A percentile compares a stretch with the other conserved stretches of the same genome.
phyloP scores from a whole-genome alignment of 2,888 invertebrate species.

The Apamea monoglypha region DNA sequence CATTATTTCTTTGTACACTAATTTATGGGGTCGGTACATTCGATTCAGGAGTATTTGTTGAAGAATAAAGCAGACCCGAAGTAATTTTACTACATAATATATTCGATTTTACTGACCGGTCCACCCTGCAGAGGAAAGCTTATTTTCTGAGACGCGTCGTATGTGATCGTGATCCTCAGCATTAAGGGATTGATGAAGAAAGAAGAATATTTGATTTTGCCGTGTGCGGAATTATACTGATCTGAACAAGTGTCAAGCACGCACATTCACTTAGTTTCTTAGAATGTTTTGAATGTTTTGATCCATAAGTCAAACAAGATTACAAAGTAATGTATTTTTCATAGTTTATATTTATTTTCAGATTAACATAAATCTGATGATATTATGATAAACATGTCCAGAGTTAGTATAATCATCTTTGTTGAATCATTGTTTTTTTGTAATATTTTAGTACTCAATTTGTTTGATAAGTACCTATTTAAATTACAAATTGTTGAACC shows the following conservation, averaged over 20 bases:
- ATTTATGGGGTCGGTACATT: not conserved
- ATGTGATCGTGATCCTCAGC: no score
- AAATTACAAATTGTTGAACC: constrained; percentile 7
- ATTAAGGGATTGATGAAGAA: no score
- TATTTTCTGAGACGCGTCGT: no score
- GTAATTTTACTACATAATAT: not conserved
- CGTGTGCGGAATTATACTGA: not conserved
- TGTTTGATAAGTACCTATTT: not conserved
- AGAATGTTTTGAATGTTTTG: not conserved
- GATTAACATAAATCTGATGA: constrained; percentile 8
- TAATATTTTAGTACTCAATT: not conserved
- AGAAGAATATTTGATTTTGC: not conserved
- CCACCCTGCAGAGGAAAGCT: no score
- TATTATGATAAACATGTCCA: not conserved
- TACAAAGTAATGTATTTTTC: not conserved
- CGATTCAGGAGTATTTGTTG: not conserved
- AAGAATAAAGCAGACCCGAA: not conserved
- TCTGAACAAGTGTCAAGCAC: not conserved
- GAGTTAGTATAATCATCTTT: not conserved
- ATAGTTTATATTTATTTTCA: constrained; percentile 4
- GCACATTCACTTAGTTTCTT: not conserved
- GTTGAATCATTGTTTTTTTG: not conserved
- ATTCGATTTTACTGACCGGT: not conserved
- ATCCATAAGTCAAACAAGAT: no score
- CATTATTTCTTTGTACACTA: not conserved